These are phyloP conservation scores for Helicorthomorpha holstii DNA, from an alignment of 1,140 invertebrate genomes.

Conservation along the genomic window DNA sequence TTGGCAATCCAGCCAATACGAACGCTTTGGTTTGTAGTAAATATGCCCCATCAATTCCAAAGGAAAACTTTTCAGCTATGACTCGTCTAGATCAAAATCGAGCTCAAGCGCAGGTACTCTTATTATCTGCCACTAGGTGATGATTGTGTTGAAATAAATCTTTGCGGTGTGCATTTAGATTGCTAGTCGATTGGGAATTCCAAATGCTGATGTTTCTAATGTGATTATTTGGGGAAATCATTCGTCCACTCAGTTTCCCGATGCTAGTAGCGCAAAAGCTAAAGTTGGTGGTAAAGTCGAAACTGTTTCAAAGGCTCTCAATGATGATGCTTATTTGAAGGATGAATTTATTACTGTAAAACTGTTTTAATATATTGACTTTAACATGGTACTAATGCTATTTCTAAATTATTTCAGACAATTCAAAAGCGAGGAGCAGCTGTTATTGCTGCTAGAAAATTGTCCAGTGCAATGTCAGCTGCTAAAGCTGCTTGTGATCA, in stretches of 20 bases:
- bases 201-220: conserved; percentile 60
- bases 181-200: conserved; percentile 32
- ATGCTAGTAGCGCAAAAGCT: conserved; percentile 71
- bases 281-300: conserved; percentile 30
- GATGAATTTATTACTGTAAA: conserved; percentile 54
- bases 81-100: conserved; percentile 96
- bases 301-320: conserved; percentile 50
- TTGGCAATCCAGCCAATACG: conserved; percentile 98
- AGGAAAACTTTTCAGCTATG: conserved; percentile 94
- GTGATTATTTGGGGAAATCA: conserved; percentile 99
- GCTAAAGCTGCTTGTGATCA: conserved; percentile 97
- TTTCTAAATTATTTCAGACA: conserved; percentile 34
- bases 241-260: conserved; percentile 95
- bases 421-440: conserved; percentile 95
- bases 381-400: conserved; percentile 2
- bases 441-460: conserved; percentile 91
- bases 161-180: conserved; percentile 21
- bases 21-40: conserved; percentile 93
- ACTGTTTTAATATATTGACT: conserved; percentile 2
- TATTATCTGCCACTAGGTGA: background rate
- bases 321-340: conserved; percentile 66
- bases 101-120: conserved; percentile 56
- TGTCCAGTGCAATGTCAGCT: conserved; percentile 94
- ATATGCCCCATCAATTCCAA: conserved; percentile 94
- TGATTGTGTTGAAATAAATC: background rate